Evolutionary conservation across 2,113 vertebrate species (phyloP).

Genomic region (Rhabdomys dilectus): DNA sequence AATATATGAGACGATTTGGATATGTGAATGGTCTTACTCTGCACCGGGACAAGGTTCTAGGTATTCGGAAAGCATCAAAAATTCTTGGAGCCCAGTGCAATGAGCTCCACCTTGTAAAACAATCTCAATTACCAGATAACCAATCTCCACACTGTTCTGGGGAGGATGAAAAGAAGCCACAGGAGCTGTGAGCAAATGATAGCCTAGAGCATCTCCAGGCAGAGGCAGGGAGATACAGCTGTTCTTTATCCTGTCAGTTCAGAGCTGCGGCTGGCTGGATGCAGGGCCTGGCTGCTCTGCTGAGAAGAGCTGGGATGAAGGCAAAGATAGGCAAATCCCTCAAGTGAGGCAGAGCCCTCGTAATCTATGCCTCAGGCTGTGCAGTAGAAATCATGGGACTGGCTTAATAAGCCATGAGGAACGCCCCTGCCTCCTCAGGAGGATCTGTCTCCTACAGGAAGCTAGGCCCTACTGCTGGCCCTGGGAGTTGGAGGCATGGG

Average conservation of each 20-base stretch:
- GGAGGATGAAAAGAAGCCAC: background rate
- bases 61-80: background rate
- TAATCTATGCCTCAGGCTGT: background rate
- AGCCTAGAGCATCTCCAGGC: background rate
- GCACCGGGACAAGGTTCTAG: background rate
- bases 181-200: constrained; percentile 22
- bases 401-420: background rate
- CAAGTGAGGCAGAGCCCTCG: background rate
- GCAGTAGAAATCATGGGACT: rapidly evolving
- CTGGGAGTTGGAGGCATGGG: rapidly evolving
- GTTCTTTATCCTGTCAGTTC: constrained; percentile 16
- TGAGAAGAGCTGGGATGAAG: background rate
- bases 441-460: background rate
- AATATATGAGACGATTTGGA: too few species aligned
- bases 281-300: background rate
- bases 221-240: background rate
- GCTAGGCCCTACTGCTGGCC: background rate
- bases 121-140: constrained; percentile 66
- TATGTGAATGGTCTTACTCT: too few species aligned
- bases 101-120: constrained; percentile 63
- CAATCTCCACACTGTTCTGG: constrained; percentile 17
- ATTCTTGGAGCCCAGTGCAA: constrained; percentile 15
- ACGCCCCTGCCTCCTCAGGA: background rate
- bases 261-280: background rate
- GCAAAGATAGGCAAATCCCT: background rate